phyloP scores from a whole-genome alignment of 2,888 invertebrate species.

The Graphium colonna region DNA sequence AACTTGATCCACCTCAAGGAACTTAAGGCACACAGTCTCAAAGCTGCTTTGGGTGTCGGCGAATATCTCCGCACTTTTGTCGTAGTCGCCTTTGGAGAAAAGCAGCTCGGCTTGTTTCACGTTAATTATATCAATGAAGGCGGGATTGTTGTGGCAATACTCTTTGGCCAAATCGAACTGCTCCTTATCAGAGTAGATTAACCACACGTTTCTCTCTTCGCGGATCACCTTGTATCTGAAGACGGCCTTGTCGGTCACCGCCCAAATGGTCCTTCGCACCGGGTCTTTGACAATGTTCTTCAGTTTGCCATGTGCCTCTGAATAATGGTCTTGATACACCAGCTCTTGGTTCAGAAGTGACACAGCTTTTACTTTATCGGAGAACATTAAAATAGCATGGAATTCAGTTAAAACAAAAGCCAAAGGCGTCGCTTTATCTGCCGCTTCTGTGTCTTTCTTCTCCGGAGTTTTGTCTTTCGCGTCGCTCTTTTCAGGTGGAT shows the following conservation, averaged over 20 bases:
- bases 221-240: conserved; percentile 91
- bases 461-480: conserved; percentile 53
- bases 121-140: conserved; percentile 89
- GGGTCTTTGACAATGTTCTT: conserved; percentile 90
- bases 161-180: conserved; percentile 93
- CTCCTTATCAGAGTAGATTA: conserved; percentile 91
- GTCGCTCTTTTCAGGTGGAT: conserved; percentile 52
- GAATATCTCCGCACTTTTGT: conserved; percentile 91
- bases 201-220: conserved; percentile 94
- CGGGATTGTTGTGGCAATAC: conserved; percentile 90
- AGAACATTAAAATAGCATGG: conserved; percentile 91
- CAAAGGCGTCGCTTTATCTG: conserved; percentile 79
- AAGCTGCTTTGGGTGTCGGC: conserved; percentile 95
- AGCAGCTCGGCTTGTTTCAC: conserved; percentile 93
- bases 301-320: conserved; percentile 89
- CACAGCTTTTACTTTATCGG: conserved; percentile 90
- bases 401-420: conserved; percentile 93
- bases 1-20: conserved; percentile 89
- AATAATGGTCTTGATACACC: conserved; percentile 91
- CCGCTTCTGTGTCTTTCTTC: conserved; percentile 45
- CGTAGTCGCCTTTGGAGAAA: conserved; percentile 88
- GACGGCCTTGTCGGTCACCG: conserved; percentile 90
- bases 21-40: conserved; percentile 96
- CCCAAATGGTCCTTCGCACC: conserved; percentile 89
- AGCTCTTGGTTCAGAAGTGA: conserved; percentile 91